Conservation (phyloP, 2,888 invertebrate genomes). For the Rugalucina vietnamica region DNA sequence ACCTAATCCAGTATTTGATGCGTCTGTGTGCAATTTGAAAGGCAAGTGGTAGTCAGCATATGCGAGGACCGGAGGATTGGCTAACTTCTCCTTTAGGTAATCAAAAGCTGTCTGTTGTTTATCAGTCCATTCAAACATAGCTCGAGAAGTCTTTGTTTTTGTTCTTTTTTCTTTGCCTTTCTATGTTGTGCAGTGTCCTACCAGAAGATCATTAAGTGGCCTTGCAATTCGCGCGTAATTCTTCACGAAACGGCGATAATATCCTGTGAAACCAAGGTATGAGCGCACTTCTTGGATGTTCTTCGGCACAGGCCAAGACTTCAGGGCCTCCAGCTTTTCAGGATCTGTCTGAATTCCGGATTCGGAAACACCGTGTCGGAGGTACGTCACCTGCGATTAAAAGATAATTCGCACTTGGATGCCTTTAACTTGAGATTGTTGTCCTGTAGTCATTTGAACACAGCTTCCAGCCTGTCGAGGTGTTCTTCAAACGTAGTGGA, state of each 20-base stretch:
- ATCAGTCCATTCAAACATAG: background rate
- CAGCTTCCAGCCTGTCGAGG: background rate
- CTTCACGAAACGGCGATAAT: background rate
- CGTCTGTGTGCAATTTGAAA: constrained; percentile 47
- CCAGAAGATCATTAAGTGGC: background rate
- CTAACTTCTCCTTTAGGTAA: constrained; percentile 2
- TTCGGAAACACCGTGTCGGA: background rate
- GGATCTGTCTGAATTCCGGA: background rate
- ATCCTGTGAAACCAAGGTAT: background rate
- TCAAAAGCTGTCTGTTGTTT: background rate
- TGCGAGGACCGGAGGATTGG: constrained; percentile 9
- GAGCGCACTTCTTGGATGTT: background rate
- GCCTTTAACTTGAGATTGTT: background rate
- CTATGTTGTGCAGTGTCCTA: background rate
- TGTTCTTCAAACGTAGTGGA: background rate
- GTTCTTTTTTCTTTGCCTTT: background rate
- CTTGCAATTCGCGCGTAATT: background rate
- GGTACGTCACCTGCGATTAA: background rate
- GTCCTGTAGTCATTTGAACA: background rate
- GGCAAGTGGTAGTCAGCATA: constrained; percentile 28
- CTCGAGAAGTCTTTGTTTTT: no score
- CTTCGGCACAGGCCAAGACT: background rate
- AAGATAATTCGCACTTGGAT: background rate
- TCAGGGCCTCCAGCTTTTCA: background rate
- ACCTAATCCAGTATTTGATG: constrained; percentile 26